These are phyloP conservation scores for Opisthograptis luteolata DNA, from an alignment of 2,888 invertebrate genomes.

Conservation along the genomic window DNA sequence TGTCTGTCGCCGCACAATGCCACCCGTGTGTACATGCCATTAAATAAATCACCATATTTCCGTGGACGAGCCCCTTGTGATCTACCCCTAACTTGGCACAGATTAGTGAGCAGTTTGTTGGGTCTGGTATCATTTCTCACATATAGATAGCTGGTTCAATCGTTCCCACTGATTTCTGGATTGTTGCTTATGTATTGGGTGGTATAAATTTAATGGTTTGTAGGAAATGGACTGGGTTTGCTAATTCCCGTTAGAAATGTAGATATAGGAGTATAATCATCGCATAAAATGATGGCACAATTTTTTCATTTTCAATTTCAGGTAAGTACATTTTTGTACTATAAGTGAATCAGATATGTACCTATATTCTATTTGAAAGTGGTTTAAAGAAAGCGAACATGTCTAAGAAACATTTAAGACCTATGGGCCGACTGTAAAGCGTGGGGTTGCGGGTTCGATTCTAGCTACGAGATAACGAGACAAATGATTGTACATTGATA, in stretches of 20 bases:
- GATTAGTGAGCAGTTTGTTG: constrained; percentile 7
- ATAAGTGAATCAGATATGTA: no score
- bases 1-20: constrained; percentile 53
- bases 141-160: constrained; percentile 1
- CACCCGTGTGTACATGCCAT: constrained; percentile 44
- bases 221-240: constrained; percentile 13
- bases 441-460: no score
- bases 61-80: constrained; percentile 28
- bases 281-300: no score
- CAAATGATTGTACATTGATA: no score
- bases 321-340: no score
- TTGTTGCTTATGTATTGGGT: constrained; percentile 16
- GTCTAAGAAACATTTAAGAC: no score
- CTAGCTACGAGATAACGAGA: no score
- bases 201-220: constrained; percentile 8
- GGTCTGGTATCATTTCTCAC: constrained; percentile 1
- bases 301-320: no score
- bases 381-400: no score
- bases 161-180: constrained; percentile 17
- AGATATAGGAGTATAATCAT: background rate
- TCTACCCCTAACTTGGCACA: constrained; percentile 21
- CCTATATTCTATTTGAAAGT: no score
- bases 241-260: background rate
- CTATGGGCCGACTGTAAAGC: no score
- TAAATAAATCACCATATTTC: constrained; percentile 41